A percentile compares a stretch with the other conserved stretches of the same genome.
Evolutionary conservation across 2,113 vertebrate genomes (phyloP).

Genomic region (Mionectes macconnelli): DNA sequence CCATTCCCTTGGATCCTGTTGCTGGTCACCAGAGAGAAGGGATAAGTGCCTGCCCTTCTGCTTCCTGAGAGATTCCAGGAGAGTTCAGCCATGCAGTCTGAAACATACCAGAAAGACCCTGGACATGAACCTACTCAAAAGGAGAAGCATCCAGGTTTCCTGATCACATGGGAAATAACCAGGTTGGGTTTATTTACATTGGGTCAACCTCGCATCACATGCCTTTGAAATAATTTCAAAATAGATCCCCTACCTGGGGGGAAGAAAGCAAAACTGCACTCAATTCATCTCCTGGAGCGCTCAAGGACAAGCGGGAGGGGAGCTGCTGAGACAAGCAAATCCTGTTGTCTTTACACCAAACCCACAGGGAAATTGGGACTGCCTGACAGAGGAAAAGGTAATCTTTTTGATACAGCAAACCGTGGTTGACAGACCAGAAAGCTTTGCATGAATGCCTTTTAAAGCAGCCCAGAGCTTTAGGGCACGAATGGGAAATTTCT

Average conservation of each 20-base stretch:
- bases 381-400: background rate
- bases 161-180: background rate
- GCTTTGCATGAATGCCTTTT: slow-evolving; percentile 27
- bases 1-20: background rate
- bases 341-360: slow-evolving; percentile 21
- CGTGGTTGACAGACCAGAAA: slow-evolving; percentile 23
- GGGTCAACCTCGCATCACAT: background rate
- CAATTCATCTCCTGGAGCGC: background rate
- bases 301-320: background rate
- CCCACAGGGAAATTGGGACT: background rate
- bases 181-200: background rate
- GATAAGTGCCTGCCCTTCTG: background rate
- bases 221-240: background rate
- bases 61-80: background rate
- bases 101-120: background rate
- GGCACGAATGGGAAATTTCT: background rate
- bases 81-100: background rate
- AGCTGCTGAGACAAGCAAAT: slow-evolving; percentile 30
- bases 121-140: background rate
- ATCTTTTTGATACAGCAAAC: background rate
- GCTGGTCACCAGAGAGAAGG: background rate
- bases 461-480: background rate
- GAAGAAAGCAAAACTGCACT: background rate
- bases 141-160: background rate
- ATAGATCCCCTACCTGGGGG: background rate